These are phyloP conservation scores for Apteryx mantelli DNA, from an alignment of 2,113 vertebrate species.

Conservation along the genomic window DNA sequence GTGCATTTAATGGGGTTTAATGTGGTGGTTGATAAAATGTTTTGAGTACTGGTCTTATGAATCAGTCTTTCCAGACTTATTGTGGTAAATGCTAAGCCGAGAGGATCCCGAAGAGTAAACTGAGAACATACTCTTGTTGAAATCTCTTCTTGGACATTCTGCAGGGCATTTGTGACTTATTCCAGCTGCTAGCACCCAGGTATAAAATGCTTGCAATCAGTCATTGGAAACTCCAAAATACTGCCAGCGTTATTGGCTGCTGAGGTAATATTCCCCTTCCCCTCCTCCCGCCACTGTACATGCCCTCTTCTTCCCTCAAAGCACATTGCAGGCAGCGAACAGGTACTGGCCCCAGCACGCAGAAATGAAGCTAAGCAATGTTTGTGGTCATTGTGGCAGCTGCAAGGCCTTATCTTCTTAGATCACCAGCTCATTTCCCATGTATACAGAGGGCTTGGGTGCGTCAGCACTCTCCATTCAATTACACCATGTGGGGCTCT, in stretches of 20 bases:
- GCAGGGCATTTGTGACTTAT: neutral
- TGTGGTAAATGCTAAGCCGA: neutral
- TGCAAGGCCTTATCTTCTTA: neutral
- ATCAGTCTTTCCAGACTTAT: neutral
- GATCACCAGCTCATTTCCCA: neutral
- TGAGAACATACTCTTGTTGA: neutral
- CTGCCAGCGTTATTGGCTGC: neutral
- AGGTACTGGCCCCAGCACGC: neutral
- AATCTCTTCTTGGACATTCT: neutral
- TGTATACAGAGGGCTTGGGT: neutral
- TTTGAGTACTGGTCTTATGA: neutral
- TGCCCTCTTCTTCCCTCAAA: neutral
- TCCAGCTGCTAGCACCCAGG: neutral
- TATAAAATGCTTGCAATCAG: neutral
- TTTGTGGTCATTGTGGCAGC: neutral
- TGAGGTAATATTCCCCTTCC: neutral
- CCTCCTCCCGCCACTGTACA: fast-evolving
- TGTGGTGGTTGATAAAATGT: neutral
- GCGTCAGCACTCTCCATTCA: neutral
- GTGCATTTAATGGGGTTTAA: neutral
- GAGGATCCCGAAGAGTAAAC: slow-evolving; percentile 2
- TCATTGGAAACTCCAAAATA: neutral
- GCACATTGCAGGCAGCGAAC: neutral
- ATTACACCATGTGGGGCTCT: fast-evolving
- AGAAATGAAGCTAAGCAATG: neutral